Evolutionary conservation across 2,888 invertebrate species (phyloP).

Genomic region (Anorthoa munda): DNA sequence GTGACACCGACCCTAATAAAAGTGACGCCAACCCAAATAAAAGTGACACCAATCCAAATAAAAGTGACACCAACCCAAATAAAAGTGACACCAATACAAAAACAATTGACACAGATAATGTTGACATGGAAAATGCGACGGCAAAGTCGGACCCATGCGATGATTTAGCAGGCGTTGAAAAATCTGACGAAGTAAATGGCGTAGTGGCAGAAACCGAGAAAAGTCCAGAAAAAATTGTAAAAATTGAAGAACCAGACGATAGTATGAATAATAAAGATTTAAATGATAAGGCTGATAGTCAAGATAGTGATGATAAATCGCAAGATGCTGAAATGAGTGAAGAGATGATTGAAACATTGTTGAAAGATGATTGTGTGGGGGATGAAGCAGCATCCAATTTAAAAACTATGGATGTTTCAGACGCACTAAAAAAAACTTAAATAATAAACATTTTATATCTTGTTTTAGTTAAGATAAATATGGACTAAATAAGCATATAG

Average conservation of each 20-base stretch:
- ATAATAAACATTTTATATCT: conserved; percentile 55
- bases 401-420: conserved; percentile 62
- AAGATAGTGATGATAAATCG: conserved; percentile 67
- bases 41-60: conserved; percentile 18
- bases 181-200: conserved; percentile 40
- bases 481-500: conserved; percentile 52
- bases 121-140: neutral
- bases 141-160: neutral
- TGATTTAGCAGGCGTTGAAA: conserved; percentile 24
- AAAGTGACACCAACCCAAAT: conserved; percentile 16
- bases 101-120: conserved; percentile 2
- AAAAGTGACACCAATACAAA: conserved; percentile 26
- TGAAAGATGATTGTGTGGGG: conserved; percentile 77
- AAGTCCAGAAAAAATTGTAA: conserved; percentile 24
- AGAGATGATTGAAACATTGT: conserved; percentile 81
- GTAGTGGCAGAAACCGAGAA: conserved; percentile 9
- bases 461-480: conserved; percentile 59
- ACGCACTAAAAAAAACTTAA: conserved; percentile 62
- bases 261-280: conserved; percentile 31
- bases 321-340: conserved; percentile 82
- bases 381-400: conserved; percentile 58
- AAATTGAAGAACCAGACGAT: conserved; percentile 26
- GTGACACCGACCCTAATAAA: conserved; percentile 12
- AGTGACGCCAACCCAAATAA: conserved; percentile 14
- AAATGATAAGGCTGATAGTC: conserved; percentile 59